Conservation (phyloP, 2,797 vertebrate species). For the Sylvia borin region DNA sequence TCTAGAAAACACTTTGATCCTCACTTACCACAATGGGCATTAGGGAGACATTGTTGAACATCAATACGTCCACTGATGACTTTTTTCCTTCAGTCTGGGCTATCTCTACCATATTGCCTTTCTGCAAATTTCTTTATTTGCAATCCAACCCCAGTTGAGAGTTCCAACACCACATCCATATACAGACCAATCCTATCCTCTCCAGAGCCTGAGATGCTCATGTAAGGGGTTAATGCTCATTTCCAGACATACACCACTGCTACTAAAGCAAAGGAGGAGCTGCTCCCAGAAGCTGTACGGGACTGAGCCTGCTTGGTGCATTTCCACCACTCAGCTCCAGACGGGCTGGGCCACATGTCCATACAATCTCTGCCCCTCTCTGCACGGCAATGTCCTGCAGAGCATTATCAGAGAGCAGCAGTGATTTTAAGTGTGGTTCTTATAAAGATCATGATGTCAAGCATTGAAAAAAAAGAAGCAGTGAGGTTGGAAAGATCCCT, state of each 20-base stretch:
- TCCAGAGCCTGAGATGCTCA: background rate
- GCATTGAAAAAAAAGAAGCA: background rate
- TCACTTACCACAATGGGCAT: background rate
- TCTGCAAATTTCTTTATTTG: background rate
- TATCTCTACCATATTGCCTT: background rate
- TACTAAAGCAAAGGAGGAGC: background rate
- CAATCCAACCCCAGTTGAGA: background rate
- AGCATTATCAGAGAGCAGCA: background rate
- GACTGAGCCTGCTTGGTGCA: background rate
- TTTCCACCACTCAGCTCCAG: background rate
- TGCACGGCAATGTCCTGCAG: background rate
- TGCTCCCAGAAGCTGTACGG: fast-evolving
- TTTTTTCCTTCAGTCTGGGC: background rate
- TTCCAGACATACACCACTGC: background rate
- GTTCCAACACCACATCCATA: background rate
- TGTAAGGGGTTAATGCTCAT: background rate
- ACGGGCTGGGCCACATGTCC: background rate
- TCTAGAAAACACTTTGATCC: background rate
- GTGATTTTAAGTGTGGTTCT: background rate
- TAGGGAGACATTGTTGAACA: background rate
- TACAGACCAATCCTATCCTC: background rate
- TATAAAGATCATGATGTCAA: background rate
- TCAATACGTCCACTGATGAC: background rate
- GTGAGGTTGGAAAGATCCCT: background rate
- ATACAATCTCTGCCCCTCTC: background rate